Evolutionary conservation across 2,888 invertebrate genomes (phyloP).

Genomic region (Corbicula japonica): DNA sequence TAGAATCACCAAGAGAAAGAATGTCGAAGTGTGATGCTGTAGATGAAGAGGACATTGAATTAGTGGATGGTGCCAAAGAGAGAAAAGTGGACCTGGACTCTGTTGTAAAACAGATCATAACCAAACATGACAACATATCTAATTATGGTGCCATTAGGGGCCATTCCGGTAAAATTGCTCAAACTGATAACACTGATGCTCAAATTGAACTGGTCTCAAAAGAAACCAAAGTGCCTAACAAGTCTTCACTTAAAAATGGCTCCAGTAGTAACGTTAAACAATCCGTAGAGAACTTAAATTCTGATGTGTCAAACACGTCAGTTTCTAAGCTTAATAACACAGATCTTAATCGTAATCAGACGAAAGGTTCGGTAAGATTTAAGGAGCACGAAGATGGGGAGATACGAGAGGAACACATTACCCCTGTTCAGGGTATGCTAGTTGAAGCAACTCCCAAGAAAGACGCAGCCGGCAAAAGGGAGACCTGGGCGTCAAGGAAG

Average conservation of each 20-base stretch:
- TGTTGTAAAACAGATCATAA: slow-evolving; percentile 26
- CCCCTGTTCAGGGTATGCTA: slow-evolving; percentile 25
- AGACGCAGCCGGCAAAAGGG: slow-evolving; percentile 53
- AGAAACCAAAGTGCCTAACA: neutral
- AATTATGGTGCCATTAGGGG: slow-evolving; percentile 6
- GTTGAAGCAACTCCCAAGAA: slow-evolving; percentile 49
- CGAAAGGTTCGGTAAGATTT: slow-evolving; percentile 52
- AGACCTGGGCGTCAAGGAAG: slow-evolving; percentile 70
- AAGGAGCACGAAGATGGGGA: slow-evolving; percentile 36
- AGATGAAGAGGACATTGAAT: slow-evolving; percentile 19
- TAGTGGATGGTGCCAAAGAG: slow-evolving; percentile 2
- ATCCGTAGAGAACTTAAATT: neutral
- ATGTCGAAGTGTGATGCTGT: slow-evolving; percentile 2
- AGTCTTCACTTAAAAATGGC: slow-evolving; percentile 1
- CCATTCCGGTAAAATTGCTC: neutral
- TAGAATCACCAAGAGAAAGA: slow-evolving; percentile 2
- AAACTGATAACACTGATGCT: slow-evolving; percentile 1
- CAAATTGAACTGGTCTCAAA: neutral
- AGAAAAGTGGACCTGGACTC: slow-evolving; percentile 14
- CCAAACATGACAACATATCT: neutral
- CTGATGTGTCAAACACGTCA: neutral
- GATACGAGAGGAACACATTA: slow-evolving; percentile 42
- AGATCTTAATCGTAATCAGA: slow-evolving; percentile 59
- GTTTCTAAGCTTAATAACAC: slow-evolving; percentile 19
- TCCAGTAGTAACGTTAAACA: slow-evolving; percentile 1